Evolutionary conservation across 2,797 vertebrate species (phyloP), one percentile per base, ranked within the genome.

Genomic region (Erethizon dorsatum): DNA sequence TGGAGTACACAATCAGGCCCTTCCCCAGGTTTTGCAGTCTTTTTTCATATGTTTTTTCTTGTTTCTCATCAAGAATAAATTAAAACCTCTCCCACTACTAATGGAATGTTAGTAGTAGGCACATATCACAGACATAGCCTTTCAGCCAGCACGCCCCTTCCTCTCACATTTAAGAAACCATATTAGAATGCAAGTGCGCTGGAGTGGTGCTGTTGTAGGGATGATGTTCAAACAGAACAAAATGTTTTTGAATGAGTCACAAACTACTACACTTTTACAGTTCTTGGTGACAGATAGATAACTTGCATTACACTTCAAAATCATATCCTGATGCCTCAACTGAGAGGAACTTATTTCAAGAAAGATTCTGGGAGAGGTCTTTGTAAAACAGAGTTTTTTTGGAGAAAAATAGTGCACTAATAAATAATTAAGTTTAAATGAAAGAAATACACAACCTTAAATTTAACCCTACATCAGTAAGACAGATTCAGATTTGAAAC

Each of bases 361-460:
- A 73, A 90, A 85, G 33, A 10, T 26, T 12, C 28, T 88, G 31
- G 52, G n/a, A 79, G 71, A 52, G 78, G 22, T 41, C 95, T 92
- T 92, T 79, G 50, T 79, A 77, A 95, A 77, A 54, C 56, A 91
- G 75, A 65, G 18, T 59, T 41, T 10, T 59, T 94, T 45, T 37
- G 6, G 11, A 71, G 80, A 37, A 71, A 79, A 94, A 54, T 75
- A 67, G 54, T 73, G 41, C 61, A 11, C 26, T 92, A 80, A 83
- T 75, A 90, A 84, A 73, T 95, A 79, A 57, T 89, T 96, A 63
- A 59, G 65, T 86, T 56, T 65, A 75, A 89, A 54, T 84, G 31
- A 83, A 73, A 47, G 61, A 50, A 83, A 78, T 22, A 86, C 65
- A 50, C 52, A n/a, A 59, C 89, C n/a, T 65, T 59, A 80, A 45